Evolutionary conservation across 2,113 vertebrate genomes (phyloP), one percentile per base, ranked within the genome.

Genomic region (Pteruthius melanotis): DNA sequence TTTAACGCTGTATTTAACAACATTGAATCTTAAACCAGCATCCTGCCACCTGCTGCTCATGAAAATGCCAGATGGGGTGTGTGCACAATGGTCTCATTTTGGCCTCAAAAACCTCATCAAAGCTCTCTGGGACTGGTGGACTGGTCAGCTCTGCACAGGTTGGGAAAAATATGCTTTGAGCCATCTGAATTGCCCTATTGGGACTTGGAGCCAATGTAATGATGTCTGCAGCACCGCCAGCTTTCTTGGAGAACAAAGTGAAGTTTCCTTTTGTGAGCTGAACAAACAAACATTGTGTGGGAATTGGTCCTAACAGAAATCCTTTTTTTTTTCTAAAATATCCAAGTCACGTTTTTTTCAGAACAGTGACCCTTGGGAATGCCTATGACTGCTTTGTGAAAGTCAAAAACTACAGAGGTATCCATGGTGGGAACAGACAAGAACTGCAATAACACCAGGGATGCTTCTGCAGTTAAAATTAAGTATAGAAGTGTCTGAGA

Each of bases 251-350:
- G 91, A 97, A 89, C 89, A 90, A 92, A 90, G n/a, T 13, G 44
- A 31, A 40, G 64, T 86, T 97, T 93, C 86, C 86, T 88, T 84
- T 89, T 71, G 60, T 75, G 76, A 0, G 0, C 52, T 72, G 87
- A 91, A 87, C 57, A 91, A 91, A 94, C 39, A 95, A 95, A 82
- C 54, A 24, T 14, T 42, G 61, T 49, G 61, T 87, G 78, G 78
- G 57, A 93, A 90, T 30, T 14, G 30, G 59, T 53, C 68, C n/a
- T 76, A 88, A 77, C 66, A 88, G 64, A 89, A 80, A 40, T 28
- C 1, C 4, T 23, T 20, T 8, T 35, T 33, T 10, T 52, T 65
- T 50, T 85, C 37, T 57, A 5, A 2, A 24, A 35, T 52, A 56
- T 28, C 26, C 11, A 44, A 66, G 42, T 66, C 1, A 49, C 20